Evolutionary conservation across 2,888 invertebrate genomes (phyloP).

Genomic region (Adelphocoris suturalis): DNA sequence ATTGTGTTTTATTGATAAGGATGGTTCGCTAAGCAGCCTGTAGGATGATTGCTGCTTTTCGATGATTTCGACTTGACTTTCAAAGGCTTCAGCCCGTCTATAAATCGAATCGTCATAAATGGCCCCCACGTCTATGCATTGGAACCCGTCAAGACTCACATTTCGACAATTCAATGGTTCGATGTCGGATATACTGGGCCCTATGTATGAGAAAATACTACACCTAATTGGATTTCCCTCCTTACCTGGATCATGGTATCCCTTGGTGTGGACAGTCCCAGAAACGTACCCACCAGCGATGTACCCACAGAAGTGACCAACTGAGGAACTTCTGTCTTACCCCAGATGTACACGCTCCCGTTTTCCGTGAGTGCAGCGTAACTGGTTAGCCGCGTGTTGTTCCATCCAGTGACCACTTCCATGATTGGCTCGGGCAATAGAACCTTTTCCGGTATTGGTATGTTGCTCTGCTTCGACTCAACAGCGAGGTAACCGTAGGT

Average conservation of each 20-base stretch:
- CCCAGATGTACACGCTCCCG: slow-evolving; percentile 56
- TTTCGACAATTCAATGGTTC: too few species aligned
- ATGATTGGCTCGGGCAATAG: background rate
- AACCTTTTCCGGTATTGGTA: slow-evolving; percentile 1
- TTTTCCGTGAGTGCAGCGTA: slow-evolving; percentile 53
- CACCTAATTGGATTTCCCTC: too few species aligned
- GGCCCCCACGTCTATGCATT: too few species aligned
- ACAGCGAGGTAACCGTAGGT: slow-evolving; percentile 46
- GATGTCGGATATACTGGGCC: too few species aligned
- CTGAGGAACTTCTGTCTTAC: background rate
- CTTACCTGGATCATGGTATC: slow-evolving; percentile 52
- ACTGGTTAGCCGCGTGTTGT: background rate
- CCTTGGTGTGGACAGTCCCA: slow-evolving; percentile 56
- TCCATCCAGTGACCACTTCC: slow-evolving; percentile 54
- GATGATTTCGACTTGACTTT: too few species aligned
- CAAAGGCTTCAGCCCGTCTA: too few species aligned
- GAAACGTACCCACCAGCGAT: slow-evolving; percentile 51
- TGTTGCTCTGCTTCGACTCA: background rate
- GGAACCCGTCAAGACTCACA: too few species aligned
- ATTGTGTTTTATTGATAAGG: too few species aligned
- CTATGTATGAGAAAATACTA: too few species aligned
- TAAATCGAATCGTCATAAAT: too few species aligned
- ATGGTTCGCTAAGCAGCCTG: too few species aligned
- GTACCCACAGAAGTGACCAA: slow-evolving; percentile 18
- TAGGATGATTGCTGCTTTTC: too few species aligned